Evolutionary conservation across 64 coral and sea anemone genomes (phyloP), one percentile per base, ranked within the genome.

Genomic region (Astreopora myriophthalma): DNA sequence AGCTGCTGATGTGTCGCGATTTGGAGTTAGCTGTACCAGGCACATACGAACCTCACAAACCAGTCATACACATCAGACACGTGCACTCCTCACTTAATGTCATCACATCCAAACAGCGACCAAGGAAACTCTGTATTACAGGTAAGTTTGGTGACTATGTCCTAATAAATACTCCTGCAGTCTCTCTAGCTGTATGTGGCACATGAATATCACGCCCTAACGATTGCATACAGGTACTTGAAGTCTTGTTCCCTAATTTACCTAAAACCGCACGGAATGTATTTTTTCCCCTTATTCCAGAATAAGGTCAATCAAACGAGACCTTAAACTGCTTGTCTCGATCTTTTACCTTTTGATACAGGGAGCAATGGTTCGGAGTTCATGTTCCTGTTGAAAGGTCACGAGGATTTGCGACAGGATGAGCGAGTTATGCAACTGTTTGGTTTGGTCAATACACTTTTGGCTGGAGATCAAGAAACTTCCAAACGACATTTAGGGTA

Each of bases 381-480:
- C 68, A 99, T 96, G 96, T 99, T 95, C 26, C 48, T 99, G 27
- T 48, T 99, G 49, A 99, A 99, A 76, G 96, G 96, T 23, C 96
- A 99, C 66, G 96, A 99, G 8, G 96, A 99, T 68, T 79, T 99
- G 65, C 96, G 96, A 3, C 96, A 99, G 79, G 96, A 99, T 32
- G 96, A 99, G 34, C 90, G 96, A 55, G 96, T 99, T 5, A 95
- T 99, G 94, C 96, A 99, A 69, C 66, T 99, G 48, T 99, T 99
- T 88, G 96, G 96, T 34, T 85, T 99, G 13, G 96, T 99, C 1
- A 99, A 99, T 57, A 99, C 96, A 0, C 88, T 99, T 23, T 69
- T 99, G 14, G 94, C 94, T 29, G 87, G 79, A 8, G 96, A 99
- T 72, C 94, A 87, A 49, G 91, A 85, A 37, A 99, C 96, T 0